Percentiles rank a stretch among this genome's conserved stretches.
phyloP scores from a whole-genome alignment of 2,888 invertebrate species.

The Drosophila tanythrix region DNA sequence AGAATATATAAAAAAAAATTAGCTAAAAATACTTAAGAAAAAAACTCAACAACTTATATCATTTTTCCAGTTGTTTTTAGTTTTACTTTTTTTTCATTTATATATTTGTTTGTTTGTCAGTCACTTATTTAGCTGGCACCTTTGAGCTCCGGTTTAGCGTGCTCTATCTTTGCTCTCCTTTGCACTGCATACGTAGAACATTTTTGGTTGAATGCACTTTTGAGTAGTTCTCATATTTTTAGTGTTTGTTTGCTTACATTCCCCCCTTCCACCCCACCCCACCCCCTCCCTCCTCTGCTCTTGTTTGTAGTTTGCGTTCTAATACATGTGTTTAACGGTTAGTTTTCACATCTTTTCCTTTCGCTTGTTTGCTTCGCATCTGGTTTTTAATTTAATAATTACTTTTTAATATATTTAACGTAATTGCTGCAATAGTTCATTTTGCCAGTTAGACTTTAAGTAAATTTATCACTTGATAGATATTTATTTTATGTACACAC shows the following conservation, averaged over 20 bases:
- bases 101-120: constrained; percentile 1
- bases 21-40: not conserved
- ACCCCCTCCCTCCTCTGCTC: not conserved
- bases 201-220: constrained; percentile 79
- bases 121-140: constrained; percentile 11
- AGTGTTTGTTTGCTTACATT: constrained; percentile 1
- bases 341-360: not conserved
- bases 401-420: not conserved
- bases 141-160: constrained; percentile 26
- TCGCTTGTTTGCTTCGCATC: constrained; percentile 2
- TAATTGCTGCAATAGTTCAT: not conserved
- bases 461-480: not conserved
- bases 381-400: constrained; percentile 3
- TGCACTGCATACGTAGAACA: constrained; percentile 31
- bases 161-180: constrained; percentile 11
- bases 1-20: not conserved
- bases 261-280: not conserved
- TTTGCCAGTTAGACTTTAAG: not conserved
- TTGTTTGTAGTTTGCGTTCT: constrained; percentile 1
- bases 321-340: not conserved
- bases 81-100: not conserved
- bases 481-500: not conserved
- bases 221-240: constrained; percentile 43
- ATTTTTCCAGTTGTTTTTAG: constrained; percentile 15
- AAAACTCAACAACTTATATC: not conserved